Percentiles rank a stretch among this genome's conserved stretches.
These are phyloP conservation scores for Zaprionus kolodkinae DNA, from an alignment of 1,140 invertebrate genomes.

Conservation along the genomic window DNA sequence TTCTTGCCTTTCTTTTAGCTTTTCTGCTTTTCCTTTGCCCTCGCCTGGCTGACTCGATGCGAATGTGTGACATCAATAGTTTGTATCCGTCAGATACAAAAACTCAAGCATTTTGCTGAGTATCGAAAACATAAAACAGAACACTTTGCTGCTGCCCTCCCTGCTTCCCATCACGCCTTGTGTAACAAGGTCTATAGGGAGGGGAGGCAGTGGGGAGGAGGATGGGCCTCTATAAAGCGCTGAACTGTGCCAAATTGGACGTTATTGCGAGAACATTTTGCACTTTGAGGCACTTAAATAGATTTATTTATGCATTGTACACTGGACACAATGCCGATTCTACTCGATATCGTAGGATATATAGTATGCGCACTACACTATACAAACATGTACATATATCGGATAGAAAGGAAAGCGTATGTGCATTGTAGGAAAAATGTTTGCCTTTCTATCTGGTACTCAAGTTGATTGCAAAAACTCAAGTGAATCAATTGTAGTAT, in stretches of 20 bases:
- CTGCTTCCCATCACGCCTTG: neutral
- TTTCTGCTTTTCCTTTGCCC: constrained; percentile 8
- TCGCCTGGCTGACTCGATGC: neutral
- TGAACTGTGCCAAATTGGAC: constrained; percentile 74
- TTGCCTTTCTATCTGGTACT: constrained; percentile 6
- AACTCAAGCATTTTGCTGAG: constrained; percentile 55
- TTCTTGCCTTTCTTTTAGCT: neutral
- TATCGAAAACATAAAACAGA: constrained; percentile 52
- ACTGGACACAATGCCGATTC: constrained; percentile 18
- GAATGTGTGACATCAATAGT: constrained; percentile 3
- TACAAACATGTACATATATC: neutral
- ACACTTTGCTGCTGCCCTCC: neutral
- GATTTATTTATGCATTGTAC: constrained; percentile 45
- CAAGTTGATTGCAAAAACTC: constrained; percentile 3
- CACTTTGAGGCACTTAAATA: constrained; percentile 37
- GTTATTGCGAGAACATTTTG: constrained; percentile 65
- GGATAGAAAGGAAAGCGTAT: neutral
- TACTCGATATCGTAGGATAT: neutral
- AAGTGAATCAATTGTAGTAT: neutral
- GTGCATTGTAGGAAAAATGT: neutral
- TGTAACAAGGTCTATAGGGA: neutral
- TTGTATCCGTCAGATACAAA: constrained; percentile 19
- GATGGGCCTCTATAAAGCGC: constrained; percentile 57
- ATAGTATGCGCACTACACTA: neutral
- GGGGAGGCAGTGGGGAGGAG: neutral